These are phyloP conservation scores for Leptinotarsa texana DNA, from an alignment of 1,140 invertebrate species.

Conservation along the genomic window DNA sequence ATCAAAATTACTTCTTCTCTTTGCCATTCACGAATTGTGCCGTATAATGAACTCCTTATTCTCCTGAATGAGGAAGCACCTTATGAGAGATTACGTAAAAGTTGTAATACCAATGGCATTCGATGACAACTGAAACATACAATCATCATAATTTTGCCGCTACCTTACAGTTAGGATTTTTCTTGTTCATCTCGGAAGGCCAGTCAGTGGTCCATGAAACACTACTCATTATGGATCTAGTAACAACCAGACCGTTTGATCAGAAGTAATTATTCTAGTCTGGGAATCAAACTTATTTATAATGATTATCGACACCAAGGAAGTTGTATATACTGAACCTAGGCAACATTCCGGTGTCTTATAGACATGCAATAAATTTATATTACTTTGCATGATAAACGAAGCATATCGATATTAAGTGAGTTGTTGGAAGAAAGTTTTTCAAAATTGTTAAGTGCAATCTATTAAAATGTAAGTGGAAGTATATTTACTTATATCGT, in stretches of 20 bases:
- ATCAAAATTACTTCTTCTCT: too few species aligned
- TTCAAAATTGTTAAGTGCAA: too few species aligned
- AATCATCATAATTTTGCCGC: too few species aligned
- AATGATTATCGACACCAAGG: not conserved
- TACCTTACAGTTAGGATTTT: not conserved
- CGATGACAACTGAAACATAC: too few species aligned
- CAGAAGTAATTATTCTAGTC: not conserved
- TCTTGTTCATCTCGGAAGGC: not conserved
- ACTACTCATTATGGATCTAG: not conserved
- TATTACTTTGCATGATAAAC: not conserved
- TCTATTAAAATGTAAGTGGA: too few species aligned
- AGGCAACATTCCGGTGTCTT: not conserved
- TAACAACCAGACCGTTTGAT: not conserved
- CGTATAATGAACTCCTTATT: too few species aligned
- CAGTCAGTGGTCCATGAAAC: not conserved
- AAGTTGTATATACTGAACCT: not conserved
- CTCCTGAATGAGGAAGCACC: too few species aligned
- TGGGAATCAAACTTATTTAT: not conserved
- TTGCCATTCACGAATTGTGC: too few species aligned
- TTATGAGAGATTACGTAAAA: too few species aligned
- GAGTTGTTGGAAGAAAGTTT: too few species aligned
- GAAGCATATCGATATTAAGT: not conserved
- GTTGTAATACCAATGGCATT: too few species aligned
- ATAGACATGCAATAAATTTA: not conserved
- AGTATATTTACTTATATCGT: too few species aligned